These are phyloP conservation scores for Ariolimax columbianus DNA, from an alignment of 2,888 invertebrate genomes.

Conservation along the genomic window DNA sequence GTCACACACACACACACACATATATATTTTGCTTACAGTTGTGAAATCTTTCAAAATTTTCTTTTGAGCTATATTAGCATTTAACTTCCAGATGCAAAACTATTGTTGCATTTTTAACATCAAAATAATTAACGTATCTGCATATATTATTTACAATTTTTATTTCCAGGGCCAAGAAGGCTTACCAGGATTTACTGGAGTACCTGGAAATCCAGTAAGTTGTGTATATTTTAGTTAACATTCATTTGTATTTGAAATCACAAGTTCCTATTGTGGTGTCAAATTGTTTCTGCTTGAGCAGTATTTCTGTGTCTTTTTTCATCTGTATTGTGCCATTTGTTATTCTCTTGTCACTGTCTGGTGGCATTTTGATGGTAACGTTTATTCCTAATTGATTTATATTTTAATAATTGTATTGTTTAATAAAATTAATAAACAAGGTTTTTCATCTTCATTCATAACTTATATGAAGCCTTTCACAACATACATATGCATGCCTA, in stretches of 20 bases:
- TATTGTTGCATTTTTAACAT: too few relatives aligned
- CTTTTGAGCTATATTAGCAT: too few relatives aligned
- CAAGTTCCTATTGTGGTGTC: background rate
- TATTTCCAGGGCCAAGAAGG: conserved; percentile 72
- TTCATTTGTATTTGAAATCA: background rate
- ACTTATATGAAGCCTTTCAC: background rate
- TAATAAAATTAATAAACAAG: too few relatives aligned
- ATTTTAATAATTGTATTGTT: too few relatives aligned
- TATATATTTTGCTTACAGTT: too few relatives aligned
- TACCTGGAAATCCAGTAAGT: conserved; percentile 76
- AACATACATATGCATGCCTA: background rate
- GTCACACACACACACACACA: too few relatives aligned
- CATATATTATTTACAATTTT: too few relatives aligned
- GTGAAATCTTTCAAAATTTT: too few relatives aligned
- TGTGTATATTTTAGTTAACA: background rate
- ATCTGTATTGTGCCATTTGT: background rate
- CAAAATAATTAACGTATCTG: too few relatives aligned
- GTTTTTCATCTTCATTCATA: too few relatives aligned
- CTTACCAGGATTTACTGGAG: conserved; percentile 73
- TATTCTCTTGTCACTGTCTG: background rate
- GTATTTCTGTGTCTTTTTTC: background rate
- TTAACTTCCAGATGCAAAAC: too few relatives aligned
- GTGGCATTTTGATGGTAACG: background rate
- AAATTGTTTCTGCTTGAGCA: background rate
- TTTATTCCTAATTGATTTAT: too few relatives aligned